These are phyloP conservation scores for Caranx melampygus DNA, from an alignment of 2,113 vertebrate genomes.

Conservation along the genomic window DNA sequence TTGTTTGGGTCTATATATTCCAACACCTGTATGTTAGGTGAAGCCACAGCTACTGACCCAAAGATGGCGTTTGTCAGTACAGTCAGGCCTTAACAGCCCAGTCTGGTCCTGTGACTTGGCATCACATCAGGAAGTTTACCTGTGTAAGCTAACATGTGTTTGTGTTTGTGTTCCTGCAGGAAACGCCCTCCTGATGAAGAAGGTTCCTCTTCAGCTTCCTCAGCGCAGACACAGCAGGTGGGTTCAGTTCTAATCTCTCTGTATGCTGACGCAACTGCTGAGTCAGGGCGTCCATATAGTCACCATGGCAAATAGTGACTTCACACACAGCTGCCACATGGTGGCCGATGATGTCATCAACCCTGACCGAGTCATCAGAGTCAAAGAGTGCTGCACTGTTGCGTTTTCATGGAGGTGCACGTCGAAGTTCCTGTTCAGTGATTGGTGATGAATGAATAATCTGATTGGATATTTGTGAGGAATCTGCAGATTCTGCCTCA, in stretches of 20 bases:
- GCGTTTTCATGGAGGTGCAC: not conserved
- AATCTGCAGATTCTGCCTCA: not conserved
- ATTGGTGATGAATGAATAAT: not conserved
- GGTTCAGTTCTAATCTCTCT: slow-evolving; percentile 15
- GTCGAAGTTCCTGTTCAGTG: not conserved
- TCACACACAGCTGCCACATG: slow-evolving; percentile 1
- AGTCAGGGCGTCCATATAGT: slow-evolving; percentile 3
- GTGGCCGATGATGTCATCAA: slow-evolving; percentile 16
- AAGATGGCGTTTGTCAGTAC: too few species aligned
- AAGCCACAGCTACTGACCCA: too few species aligned
- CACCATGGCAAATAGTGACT: not conserved
- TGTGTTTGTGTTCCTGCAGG: slow-evolving; percentile 47
- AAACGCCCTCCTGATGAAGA: slow-evolving; percentile 66
- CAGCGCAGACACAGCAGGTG: slow-evolving; percentile 36
- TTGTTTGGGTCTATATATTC: too few species aligned
- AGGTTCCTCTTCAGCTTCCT: slow-evolving; percentile 31
- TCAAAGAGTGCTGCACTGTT: not conserved
- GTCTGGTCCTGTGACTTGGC: too few species aligned
- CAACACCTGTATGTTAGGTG: too few species aligned
- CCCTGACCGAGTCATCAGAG: not conserved
- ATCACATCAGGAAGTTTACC: too few species aligned
- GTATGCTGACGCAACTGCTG: not conserved
- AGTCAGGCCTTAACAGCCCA: too few species aligned
- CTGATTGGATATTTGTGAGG: slow-evolving; percentile 19
- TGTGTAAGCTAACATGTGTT: not conserved